A percentile compares a stretch with the other conserved stretches of the same genome.
Evolutionary conservation across 1,140 invertebrate genomes (phyloP).

Genomic region (Rhizoglyphus robini): DNA sequence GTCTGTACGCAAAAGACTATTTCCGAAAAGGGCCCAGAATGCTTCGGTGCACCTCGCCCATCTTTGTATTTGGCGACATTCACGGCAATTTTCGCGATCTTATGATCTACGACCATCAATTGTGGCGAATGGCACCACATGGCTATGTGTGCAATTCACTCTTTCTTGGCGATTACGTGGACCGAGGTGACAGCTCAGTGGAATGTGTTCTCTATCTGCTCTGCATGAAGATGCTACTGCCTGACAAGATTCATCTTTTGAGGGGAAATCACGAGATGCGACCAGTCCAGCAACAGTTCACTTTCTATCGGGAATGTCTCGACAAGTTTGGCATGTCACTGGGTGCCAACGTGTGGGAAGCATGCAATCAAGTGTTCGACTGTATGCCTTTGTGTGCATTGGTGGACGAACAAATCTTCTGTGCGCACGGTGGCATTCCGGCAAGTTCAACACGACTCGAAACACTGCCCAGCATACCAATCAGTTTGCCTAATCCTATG

Average conservation of each 20-base stretch:
- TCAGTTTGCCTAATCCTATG: slow-evolving; percentile 24
- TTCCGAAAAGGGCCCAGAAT: slow-evolving; percentile 23
- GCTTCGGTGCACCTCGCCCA: slow-evolving; percentile 38
- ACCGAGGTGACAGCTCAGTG: background rate
- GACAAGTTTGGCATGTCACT: slow-evolving; percentile 43
- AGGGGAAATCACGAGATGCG: background rate
- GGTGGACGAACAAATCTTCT: slow-evolving; percentile 54
- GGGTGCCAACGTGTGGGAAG: slow-evolving; percentile 53
- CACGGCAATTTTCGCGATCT: slow-evolving; percentile 48
- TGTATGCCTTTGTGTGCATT: slow-evolving; percentile 52
- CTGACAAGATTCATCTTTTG: background rate
- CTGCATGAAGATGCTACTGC: background rate
- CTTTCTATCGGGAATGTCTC: slow-evolving; percentile 35
- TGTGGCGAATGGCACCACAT: slow-evolving; percentile 42
- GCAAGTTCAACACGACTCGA: slow-evolving; percentile 41
- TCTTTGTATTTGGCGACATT: slow-evolving; percentile 42
- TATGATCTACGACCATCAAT: slow-evolving; percentile 45
- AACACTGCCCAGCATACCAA: slow-evolving; percentile 46
- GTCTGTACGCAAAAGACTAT: background rate
- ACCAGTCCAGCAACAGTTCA: slow-evolving; percentile 51
- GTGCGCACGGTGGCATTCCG: slow-evolving; percentile 59
- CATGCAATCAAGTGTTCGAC: slow-evolving; percentile 54
- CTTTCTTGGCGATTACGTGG: slow-evolving; percentile 52
- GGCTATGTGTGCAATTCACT: slow-evolving; percentile 43
- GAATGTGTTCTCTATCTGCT: background rate